Percentiles rank a stretch among this genome's conserved stretches.
These are phyloP conservation scores for Elephas maximus DNA, from an alignment of 2,113 vertebrate species.

Conservation along the genomic window DNA sequence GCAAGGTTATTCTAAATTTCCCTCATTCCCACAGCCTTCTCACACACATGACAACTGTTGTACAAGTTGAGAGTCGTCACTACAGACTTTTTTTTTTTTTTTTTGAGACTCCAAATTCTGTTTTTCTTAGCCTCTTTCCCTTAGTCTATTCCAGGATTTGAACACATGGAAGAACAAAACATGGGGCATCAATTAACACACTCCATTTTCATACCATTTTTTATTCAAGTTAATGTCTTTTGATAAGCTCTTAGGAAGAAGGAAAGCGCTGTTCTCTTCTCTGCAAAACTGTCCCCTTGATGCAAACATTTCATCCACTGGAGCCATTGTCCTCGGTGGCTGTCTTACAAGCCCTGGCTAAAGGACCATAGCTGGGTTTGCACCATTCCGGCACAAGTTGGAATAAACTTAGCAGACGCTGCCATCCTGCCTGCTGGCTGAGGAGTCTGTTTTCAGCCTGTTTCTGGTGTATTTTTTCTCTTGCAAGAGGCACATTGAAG, in stretches of 20 bases:
- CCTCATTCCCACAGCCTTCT: not conserved
- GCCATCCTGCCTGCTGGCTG: not conserved
- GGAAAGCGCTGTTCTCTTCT: not conserved
- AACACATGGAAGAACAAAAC: not conserved
- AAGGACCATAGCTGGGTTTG: not conserved
- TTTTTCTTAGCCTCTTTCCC: not conserved
- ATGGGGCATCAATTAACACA: not conserved
- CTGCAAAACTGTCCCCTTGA: not conserved
- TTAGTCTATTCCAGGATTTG: not conserved
- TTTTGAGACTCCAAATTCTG: not conserved
- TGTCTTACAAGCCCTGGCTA: not conserved
- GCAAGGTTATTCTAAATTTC: not conserved
- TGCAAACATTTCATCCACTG: not conserved
- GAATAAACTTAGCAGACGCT: not conserved
- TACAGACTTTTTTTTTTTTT: not conserved
- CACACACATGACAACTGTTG: fast-evolving
- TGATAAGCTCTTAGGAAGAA: not conserved
- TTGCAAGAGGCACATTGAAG: not conserved
- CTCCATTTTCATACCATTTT: not conserved
- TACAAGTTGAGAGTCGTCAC: too few relatives aligned
- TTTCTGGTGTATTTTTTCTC: not conserved
- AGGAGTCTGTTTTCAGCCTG: not conserved
- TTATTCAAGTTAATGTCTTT: not conserved
- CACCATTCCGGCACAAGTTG: not conserved
- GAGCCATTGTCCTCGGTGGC: too few relatives aligned